Base-by-base conservation (phyloP, 1,140 invertebrate genomes). In the Dendrolimus punctatus region DNA sequence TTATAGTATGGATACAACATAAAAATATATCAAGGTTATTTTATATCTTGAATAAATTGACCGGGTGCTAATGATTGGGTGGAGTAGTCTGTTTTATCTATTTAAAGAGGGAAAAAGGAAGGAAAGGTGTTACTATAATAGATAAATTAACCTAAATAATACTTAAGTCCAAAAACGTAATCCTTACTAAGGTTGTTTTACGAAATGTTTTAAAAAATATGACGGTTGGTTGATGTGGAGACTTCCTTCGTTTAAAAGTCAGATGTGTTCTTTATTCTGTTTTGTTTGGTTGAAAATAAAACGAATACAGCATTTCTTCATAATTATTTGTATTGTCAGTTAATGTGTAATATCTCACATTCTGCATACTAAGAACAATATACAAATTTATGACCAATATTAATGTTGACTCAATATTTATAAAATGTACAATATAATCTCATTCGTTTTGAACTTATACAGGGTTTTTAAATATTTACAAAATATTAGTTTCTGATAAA, bases 351-450 rank as follows among this genome's bases (percentile, higher is more conserved):
- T 80, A 82, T 73, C 76, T 83, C 80, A 82, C 82, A 83, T 79
- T 85, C 73, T 81, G 74, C 78, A 68, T 63, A 61, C 76, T 81
- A 81, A 74, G 68, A 68, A 76, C 72, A 80, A 75, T 75, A 72
- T 81, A 83, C 75, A 83, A 80, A 80, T 64, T 58, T 63, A 70
- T 76, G 71, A 80, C 70, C 73, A 73, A 81, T 83, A 73, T 80
- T 60, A 72, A 76, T 68, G 70, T 77, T 85, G 80, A 85, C 82
- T 83, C 71, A 58, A 55, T 85, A 82, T 85, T 81, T 85, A 85
- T 85, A 85, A 82, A 85, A 84, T 84, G 75, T 84, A 84, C 80
- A 85, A 82, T 84, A 83, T 85, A 85, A 85, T 84, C 82, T 84
- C 82, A 80, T 81, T 80, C 71, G 73, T 85, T 83, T 82, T 75